These are phyloP conservation scores for Leptodactylus fuscus DNA, from an alignment of 2,113 vertebrate species.

Conservation along the genomic window DNA sequence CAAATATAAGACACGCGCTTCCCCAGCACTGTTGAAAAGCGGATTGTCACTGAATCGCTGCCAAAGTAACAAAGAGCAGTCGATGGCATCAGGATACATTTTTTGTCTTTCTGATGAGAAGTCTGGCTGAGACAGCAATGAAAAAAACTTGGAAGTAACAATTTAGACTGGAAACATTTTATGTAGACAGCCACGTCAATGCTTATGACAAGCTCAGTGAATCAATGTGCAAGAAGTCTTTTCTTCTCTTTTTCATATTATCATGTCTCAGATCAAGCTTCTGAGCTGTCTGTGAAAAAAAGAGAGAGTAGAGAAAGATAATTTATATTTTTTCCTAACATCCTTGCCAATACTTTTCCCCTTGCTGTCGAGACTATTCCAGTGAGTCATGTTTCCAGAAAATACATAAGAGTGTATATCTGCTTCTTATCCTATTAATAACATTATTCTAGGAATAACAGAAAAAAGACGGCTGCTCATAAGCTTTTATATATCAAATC, in stretches of 20 bases:
- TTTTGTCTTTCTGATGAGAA: not conserved
- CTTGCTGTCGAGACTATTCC: not conserved
- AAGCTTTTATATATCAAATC: not conserved
- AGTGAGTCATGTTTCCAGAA: conserved; percentile 24
- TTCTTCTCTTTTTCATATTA: not conserved
- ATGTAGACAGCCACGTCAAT: not conserved
- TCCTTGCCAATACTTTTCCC: not conserved
- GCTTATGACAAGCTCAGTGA: not conserved
- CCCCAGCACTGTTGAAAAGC: not conserved
- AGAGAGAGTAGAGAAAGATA: not conserved
- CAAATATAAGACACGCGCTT: not conserved
- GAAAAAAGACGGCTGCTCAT: not conserved
- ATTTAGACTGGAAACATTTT: not conserved
- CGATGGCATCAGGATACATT: not conserved
- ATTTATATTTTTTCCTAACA: not conserved
- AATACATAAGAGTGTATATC: not conserved
- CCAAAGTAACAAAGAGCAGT: not conserved
- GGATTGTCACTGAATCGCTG: not conserved
- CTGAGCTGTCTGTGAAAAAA: not conserved
- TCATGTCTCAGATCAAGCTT: not conserved
- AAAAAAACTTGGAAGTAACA: not conserved
- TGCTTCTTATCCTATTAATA: conserved; percentile 10
- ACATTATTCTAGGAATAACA: not conserved
- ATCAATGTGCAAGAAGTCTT: not conserved
- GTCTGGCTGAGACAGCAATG: not conserved